These are phyloP conservation scores for Anthoscopus minutus DNA, from an alignment of 2,113 vertebrate genomes.

Conservation along the genomic window DNA sequence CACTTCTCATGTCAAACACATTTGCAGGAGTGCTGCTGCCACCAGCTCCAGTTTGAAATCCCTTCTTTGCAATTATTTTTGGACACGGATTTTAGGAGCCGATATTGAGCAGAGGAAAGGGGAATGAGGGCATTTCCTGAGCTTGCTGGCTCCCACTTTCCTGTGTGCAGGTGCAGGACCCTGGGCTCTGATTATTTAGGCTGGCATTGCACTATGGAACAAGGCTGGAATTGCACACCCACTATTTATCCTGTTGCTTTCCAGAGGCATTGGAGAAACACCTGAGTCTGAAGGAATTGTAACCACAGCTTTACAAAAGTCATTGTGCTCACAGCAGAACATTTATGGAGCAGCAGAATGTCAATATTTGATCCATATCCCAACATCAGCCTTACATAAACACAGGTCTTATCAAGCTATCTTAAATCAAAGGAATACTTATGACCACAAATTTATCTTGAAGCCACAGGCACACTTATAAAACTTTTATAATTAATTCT, in stretches of 20 bases:
- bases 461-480: not conserved
- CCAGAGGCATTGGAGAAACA: not conserved
- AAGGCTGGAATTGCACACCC: not conserved
- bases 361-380: not conserved
- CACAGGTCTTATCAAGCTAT: not conserved
- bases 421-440: not conserved
- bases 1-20: fast-evolving
- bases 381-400: not conserved
- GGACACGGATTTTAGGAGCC: not conserved
- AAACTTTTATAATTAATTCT: not conserved
- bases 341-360: not conserved
- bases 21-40: not conserved
- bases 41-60: not conserved
- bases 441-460: not conserved
- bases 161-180: not conserved
- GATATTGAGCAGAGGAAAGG: not conserved
- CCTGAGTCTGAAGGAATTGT: not conserved
- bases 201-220: not conserved
- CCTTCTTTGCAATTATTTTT: not conserved
- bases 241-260: fast-evolving
- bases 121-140: fast-evolving
- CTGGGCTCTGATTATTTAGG: fast-evolving
- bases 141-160: too few species aligned
- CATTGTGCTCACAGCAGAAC: not conserved
- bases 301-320: not conserved